These are phyloP conservation scores for Erynnis tages DNA, from an alignment of 2,888 invertebrate genomes.

Conservation along the genomic window DNA sequence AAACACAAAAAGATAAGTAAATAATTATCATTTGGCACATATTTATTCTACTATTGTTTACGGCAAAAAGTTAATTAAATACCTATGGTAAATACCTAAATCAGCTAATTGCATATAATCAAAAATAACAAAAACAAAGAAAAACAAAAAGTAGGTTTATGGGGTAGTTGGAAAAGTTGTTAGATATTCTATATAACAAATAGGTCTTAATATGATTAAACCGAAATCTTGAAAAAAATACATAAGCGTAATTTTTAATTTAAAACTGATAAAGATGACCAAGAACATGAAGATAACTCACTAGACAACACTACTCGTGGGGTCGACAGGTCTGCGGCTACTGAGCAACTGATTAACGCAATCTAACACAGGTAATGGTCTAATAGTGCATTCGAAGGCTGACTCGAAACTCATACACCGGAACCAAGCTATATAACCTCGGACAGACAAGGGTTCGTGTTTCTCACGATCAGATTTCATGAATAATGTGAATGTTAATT, in stretches of 20 bases:
- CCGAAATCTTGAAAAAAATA: too few relatives aligned
- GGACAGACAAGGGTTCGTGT: slow-evolving; percentile 1
- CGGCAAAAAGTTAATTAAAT: too few relatives aligned
- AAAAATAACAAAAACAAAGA: too few relatives aligned
- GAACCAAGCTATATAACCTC: slow-evolving; percentile 9
- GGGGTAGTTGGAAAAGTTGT: too few relatives aligned
- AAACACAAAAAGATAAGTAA: too few relatives aligned
- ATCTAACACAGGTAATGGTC: slow-evolving; percentile 3
- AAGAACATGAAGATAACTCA: slow-evolving; percentile 18
- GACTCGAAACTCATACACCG: slow-evolving; percentile 17
- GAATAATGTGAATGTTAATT: slow-evolving; percentile 3
- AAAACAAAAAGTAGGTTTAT: too few relatives aligned
- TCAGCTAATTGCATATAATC: too few relatives aligned
- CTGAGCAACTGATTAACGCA: background rate
- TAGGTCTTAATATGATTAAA: too few relatives aligned
- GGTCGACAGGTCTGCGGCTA: slow-evolving; percentile 17
- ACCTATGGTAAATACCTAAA: too few relatives aligned
- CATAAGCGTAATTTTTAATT: background rate
- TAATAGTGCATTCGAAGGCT: slow-evolving; percentile 5
- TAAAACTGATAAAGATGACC: background rate
- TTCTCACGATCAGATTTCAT: slow-evolving; percentile 23
- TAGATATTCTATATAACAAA: too few relatives aligned
- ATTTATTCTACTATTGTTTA: too few relatives aligned
- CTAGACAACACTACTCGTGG: slow-evolving; percentile 12
- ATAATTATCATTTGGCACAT: too few relatives aligned